Evolutionary conservation across 30 jellyfish, hydroid and myxozoan genomes (phyloP).

Genomic region (Hydra vulgaris): DNA sequence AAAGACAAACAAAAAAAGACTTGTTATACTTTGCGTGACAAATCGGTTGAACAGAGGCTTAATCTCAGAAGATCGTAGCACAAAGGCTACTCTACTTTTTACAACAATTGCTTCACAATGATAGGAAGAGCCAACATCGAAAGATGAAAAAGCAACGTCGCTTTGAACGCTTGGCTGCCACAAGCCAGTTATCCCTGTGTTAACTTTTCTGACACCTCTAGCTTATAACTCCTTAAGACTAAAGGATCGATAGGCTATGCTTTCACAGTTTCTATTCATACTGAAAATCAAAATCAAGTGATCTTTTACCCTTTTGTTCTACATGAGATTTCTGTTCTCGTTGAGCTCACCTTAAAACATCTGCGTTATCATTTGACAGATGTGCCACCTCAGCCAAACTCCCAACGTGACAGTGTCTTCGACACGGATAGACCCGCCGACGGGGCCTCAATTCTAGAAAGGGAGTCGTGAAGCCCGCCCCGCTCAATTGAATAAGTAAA

Average conservation of each 20-base stretch:
- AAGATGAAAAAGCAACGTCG: slow-evolving; percentile 1
- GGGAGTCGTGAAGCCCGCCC: slow-evolving; percentile 10
- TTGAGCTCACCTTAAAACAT: slow-evolving; percentile 79
- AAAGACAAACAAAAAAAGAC: no score
- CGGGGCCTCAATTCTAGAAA: slow-evolving; percentile 27
- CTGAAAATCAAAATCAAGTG: slow-evolving; percentile 44
- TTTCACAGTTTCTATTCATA: slow-evolving; percentile 50
- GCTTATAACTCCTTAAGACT: slow-evolving; percentile 52
- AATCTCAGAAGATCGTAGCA: no score
- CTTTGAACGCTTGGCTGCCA: slow-evolving; percentile 9
- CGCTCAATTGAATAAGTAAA: slow-evolving; percentile 38
- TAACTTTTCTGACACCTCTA: slow-evolving; percentile 84
- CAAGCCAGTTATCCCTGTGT: slow-evolving; percentile 67
- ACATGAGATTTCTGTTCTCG: slow-evolving; percentile 68
- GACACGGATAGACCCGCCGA: slow-evolving; percentile 21
- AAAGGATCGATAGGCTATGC: slow-evolving; percentile 84
- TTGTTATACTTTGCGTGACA: no score
- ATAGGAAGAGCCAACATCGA: slow-evolving; percentile 18
- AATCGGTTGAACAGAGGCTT: no score
- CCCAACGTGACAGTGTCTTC: slow-evolving; percentile 29
- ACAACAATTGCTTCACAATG: not conserved
- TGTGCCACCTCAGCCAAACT: slow-evolving; percentile 92
- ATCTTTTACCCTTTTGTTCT: slow-evolving; percentile 60
- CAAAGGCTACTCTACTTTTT: no score
- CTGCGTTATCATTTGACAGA: slow-evolving; percentile 67